Evolutionary conservation across 2,888 invertebrate genomes (phyloP).

Genomic region (Liodrosophila aerea): DNA sequence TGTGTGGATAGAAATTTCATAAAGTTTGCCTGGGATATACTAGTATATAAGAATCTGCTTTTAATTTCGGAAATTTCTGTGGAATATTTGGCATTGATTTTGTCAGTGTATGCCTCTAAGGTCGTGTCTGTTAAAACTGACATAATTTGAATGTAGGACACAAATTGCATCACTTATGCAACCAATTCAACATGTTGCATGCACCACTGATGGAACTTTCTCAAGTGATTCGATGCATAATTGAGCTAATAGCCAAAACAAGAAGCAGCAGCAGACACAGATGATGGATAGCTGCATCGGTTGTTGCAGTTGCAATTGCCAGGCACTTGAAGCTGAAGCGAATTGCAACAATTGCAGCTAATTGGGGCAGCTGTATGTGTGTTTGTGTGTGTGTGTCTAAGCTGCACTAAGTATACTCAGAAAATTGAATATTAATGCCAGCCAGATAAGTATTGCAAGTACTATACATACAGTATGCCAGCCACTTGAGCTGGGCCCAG

Average conservation of each 20-base stretch:
- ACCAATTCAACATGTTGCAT: constrained; percentile 32
- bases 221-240: constrained; percentile 14
- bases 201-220: constrained; percentile 21
- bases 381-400: no score
- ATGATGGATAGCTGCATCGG: no score
- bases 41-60: no score
- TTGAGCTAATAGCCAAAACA: constrained; percentile 32
- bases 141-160: background rate
- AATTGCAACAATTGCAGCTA: constrained; percentile 63
- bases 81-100: no score
- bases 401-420: constrained; percentile 65
- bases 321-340: constrained; percentile 49
- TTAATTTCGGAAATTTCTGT: no score
- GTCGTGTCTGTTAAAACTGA: background rate
- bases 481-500: constrained; percentile 55
- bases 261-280: constrained; percentile 12
- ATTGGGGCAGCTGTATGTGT: constrained; percentile 51
- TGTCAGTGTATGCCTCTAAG: no score
- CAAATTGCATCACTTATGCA: constrained; percentile 7
- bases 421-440: constrained; percentile 76
- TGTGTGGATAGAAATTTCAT: background rate
- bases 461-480: background rate
- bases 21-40: background rate
- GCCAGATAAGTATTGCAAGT: background rate
- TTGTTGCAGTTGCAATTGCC: constrained; percentile 21